Evolutionary conservation across 1,140 invertebrate genomes (phyloP).

Genomic region (Bombus affinis): DNA sequence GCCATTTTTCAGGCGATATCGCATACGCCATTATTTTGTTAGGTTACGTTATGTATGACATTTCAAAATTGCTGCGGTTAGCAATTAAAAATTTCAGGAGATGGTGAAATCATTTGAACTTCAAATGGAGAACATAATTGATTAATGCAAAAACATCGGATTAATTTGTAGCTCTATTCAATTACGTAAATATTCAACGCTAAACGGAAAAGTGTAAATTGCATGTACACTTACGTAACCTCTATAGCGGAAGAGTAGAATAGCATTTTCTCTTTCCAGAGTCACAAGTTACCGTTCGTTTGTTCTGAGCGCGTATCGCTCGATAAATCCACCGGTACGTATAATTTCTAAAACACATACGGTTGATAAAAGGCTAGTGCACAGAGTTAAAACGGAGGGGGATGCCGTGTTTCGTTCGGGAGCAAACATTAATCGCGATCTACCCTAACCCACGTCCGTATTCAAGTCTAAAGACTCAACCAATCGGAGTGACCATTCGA

Average conservation of each 20-base stretch:
- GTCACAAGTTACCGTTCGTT: constrained; percentile 40
- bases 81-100: not conserved
- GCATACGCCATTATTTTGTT: not conserved
- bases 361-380: constrained; percentile 56
- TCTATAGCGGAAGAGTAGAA: not conserved
- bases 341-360: constrained; percentile 67
- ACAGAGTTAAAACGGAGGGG: constrained; percentile 38
- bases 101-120: not conserved
- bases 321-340: constrained; percentile 59
- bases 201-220: not conserved
- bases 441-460: constrained; percentile 34
- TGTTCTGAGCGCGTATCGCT: constrained; percentile 36
- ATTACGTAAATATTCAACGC: not conserved
- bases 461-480: constrained; percentile 45
- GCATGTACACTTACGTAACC: not conserved
- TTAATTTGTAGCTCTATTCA: not conserved
- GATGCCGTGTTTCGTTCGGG: constrained; percentile 40
- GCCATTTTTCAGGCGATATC: not conserved
- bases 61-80: not conserved
- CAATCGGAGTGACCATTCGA: constrained; percentile 54
- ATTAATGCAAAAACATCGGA: not conserved
- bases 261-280: not conserved
- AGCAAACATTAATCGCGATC: constrained; percentile 60
- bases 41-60: not conserved
- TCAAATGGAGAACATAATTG: not conserved